Base-by-base conservation (phyloP, 2,797 vertebrate genomes). In the Triplophysa bombifrons region DNA sequence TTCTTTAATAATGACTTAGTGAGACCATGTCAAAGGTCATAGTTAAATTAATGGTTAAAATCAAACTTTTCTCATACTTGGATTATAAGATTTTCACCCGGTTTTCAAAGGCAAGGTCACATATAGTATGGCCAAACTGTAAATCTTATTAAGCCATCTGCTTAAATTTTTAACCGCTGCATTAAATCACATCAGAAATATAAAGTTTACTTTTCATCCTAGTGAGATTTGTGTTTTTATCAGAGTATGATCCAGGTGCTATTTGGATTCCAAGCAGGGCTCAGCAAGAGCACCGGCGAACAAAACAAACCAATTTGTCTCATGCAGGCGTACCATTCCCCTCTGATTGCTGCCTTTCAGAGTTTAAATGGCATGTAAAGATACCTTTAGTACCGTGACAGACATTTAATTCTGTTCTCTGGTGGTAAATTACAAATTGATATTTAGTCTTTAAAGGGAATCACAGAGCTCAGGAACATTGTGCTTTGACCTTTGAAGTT, bases 261-360 rank as follows among this genome's bases (percentile, higher is more conserved):
- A 84, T 85, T 82, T 67, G 76, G 73, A 85, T 81, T 85, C 78
- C 60, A 71, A 64, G 67, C 82, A 78, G 79, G 60, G 27, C 55
- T 60, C 67, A 1, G 44, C 76, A 41, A 72, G 3, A 46, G 74
- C 22, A 63, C 60, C 78, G 72, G 71, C 71, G 63, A 69, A 79
- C 67, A 71, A 84, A 79, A 80, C 75, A 79, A 81, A 80, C 51
- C 85, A 81, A 83, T 86, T 81, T 86, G 81, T 83, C 81, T 84
- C 79, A 82, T 72, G 56, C 63, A 82, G 51, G 55, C 56, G n/a
- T 46, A 56, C 71, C 67, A 65, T 64, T 74, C 20, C 53, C 72
- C 55, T 50, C 75, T 76, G 81, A 83, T 75, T 83, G 68, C 81
- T 77, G 75, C 80, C 72, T 83, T 83, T 86, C 82, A 77, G 74